phyloP scores from a whole-genome alignment of 2,113 vertebrate genomes.

The Procapra przewalskii region DNA sequence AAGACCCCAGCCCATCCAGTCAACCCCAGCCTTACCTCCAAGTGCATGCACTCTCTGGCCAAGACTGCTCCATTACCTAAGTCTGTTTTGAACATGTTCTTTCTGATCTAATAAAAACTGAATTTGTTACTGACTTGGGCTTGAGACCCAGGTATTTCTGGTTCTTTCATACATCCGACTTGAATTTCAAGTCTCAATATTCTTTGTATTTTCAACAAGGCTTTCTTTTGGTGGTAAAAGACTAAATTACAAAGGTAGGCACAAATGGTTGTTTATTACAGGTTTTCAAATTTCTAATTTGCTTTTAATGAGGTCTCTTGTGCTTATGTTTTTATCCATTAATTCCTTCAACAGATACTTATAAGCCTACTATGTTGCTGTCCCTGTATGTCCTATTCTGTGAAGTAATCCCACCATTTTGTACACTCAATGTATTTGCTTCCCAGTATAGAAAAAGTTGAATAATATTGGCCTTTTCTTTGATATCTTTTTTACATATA shows the following conservation, averaged over 20 bases:
- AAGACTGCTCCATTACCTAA: no score
- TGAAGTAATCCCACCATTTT: slow-evolving; percentile 4
- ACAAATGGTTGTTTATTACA: slow-evolving; percentile 17
- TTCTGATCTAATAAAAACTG: not conserved
- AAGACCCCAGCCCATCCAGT: no score
- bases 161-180: not conserved
- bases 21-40: not conserved
- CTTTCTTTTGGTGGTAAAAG: not conserved
- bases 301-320: slow-evolving; percentile 42
- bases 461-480: slow-evolving; percentile 52
- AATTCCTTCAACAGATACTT: not conserved
- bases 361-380: not conserved
- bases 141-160: not conserved
- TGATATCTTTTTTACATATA: slow-evolving; percentile 54
- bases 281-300: slow-evolving; percentile 23
- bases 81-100: not conserved
- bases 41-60: accelerated
- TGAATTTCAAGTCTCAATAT: not conserved
- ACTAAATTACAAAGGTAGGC: not conserved
- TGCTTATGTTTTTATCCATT: not conserved
- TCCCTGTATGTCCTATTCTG: not conserved
- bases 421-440: slow-evolving; percentile 20
- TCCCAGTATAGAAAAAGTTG: not conserved
- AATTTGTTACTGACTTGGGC: not conserved
- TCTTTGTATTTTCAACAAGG: not conserved